These are phyloP conservation scores for Gymnothorax javanicus DNA, from an alignment of 2,797 vertebrate genomes.

Conservation along the genomic window DNA sequence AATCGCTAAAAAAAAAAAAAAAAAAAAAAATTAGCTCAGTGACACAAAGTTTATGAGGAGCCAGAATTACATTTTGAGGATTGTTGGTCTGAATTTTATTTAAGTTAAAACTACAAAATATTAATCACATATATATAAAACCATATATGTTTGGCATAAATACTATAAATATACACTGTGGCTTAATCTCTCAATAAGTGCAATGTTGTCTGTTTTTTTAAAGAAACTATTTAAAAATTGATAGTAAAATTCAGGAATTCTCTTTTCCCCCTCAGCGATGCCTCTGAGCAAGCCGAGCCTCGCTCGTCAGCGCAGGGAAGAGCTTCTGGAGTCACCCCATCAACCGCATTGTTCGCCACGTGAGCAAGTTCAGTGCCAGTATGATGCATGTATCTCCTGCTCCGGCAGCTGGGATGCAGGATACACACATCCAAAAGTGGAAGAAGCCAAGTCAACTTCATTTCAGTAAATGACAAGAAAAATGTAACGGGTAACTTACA, in stretches of 20 bases:
- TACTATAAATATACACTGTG: background rate
- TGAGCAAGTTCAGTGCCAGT: conserved; percentile 32
- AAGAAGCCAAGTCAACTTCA: background rate
- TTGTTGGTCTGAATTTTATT: background rate
- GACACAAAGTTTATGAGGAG: background rate
- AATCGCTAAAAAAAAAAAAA: background rate
- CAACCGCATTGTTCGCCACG: conserved; percentile 31
- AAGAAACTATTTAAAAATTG: too few species aligned
- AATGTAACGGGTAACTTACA: background rate
- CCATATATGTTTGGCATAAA: background rate
- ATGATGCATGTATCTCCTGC: background rate
- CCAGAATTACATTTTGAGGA: background rate
- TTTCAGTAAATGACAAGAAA: conserved; percentile 10
- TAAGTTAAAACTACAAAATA: background rate
- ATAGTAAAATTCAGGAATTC: too few species aligned
- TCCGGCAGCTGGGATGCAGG: background rate
- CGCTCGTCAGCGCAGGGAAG: background rate
- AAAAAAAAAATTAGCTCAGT: background rate
- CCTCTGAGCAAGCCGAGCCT: background rate
- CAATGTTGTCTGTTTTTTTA: too few species aligned
- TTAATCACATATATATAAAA: background rate
- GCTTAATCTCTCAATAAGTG: too few species aligned
- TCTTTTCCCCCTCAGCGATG: background rate
- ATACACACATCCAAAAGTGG: background rate
- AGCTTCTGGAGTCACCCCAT: background rate